Conservation (phyloP, 2,113 vertebrate species). For the Ibidorhyncha struthersii region DNA sequence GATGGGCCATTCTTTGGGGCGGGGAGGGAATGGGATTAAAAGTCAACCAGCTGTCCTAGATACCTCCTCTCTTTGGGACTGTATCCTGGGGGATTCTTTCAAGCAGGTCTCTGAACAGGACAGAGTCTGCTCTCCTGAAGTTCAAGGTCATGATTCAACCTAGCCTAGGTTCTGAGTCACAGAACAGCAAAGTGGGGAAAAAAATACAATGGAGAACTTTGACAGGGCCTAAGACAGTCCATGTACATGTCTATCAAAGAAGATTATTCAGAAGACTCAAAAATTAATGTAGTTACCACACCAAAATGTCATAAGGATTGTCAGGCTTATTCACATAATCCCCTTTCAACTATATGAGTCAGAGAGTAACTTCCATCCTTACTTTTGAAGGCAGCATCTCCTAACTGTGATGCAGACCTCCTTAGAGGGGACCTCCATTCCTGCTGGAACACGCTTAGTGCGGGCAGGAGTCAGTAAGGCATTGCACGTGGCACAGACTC, state of each 20-base stretch:
- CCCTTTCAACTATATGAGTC: not conserved
- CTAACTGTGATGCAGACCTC: not conserved
- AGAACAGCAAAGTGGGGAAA: not conserved
- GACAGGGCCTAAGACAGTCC: not conserved
- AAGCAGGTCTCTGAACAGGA: not conserved
- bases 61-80: not conserved
- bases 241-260: not conserved
- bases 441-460: not conserved
- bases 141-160: not conserved
- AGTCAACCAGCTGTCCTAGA: not conserved
- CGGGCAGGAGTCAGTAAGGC: not conserved
- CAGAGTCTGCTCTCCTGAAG: not conserved
- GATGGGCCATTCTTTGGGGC: too few relatives aligned
- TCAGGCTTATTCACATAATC: not conserved
- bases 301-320: not conserved
- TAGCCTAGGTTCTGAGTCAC: not conserved
- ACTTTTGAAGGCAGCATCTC: not conserved
- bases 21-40: not conserved
- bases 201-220: not conserved
- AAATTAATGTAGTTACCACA: not conserved
- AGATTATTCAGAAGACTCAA: not conserved
- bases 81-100: not conserved
- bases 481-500: not conserved
- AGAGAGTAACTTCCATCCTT: not conserved
- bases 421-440: not conserved